Evolutionary conservation across 2,797 vertebrate species (phyloP), one percentile per base, ranked within the genome.

Genomic region (Gephyroberyx darwinii): DNA sequence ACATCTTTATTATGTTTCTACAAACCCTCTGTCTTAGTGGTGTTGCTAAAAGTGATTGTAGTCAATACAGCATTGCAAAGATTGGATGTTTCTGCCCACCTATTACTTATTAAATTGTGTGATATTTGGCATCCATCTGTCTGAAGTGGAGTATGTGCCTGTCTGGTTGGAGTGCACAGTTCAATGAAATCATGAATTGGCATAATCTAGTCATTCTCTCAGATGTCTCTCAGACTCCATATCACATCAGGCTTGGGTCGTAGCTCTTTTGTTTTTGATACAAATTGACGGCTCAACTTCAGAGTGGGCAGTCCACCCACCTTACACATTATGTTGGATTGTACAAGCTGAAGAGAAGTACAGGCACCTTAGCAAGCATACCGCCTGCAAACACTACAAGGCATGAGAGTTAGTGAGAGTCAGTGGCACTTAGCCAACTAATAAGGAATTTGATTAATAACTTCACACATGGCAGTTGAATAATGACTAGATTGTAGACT

Each of bases 61-160:
- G 13, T 14, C 13, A 43, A 14, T 16, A 13, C 13, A 43, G 12
- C 41, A 66, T 65, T 47, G 67, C 62, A 74, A 60, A 70, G 33
- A 52, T 53, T 69, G 61, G 39, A 20, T 12, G 13, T 56, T 51
- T 47, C 39, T 57, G 64, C 31, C 58, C 58, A 68, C 62, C 55
- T 83, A 66, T 75, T 85, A 69, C 77, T 64, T 4, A 48, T 8
- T 71, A 26, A 85, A 65, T 71, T 54, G 60, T 81, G 65, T 53
- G 56, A 72, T 59, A 57, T 78, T 64, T 3, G 1, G 19, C 65
- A 59, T 77, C 41, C 77, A 61, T 70, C 20, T 37, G 50, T 67
- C 58, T 73, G 66, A 26, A 66, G 69, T 16, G 48, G 47, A 75
- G 61, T 13, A 2, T 17, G n/a, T 4, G 45, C 43, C 20, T 53